A percentile compares a stretch with the other conserved stretches of the same genome.
Evolutionary conservation across 2,888 invertebrate genomes (phyloP).

Genomic region (Drosophila ustulata): DNA sequence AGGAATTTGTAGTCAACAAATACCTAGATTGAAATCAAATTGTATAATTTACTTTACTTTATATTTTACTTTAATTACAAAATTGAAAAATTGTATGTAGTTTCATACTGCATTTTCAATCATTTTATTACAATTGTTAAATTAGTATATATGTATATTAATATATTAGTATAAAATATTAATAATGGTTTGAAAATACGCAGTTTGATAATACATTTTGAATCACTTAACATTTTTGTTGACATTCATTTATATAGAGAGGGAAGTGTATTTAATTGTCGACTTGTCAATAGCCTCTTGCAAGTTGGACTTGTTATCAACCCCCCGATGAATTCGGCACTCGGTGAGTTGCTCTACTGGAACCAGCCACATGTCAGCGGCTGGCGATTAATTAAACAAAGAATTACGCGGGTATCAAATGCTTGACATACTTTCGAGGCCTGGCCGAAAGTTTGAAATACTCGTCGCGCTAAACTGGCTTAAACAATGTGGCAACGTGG

Average conservation of each 20-base stretch:
- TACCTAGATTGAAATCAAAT: too few species aligned
- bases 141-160: too few species aligned
- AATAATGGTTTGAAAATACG: too few species aligned
- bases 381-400: slow-evolving; percentile 77
- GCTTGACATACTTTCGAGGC: slow-evolving; percentile 82
- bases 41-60: too few species aligned
- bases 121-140: too few species aligned
- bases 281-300: background rate
- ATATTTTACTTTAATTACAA: too few species aligned
- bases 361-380: slow-evolving; percentile 78
- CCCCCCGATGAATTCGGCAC: slow-evolving; percentile 53
- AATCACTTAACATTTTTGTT: too few species aligned
- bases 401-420: slow-evolving; percentile 83
- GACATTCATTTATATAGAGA: too few species aligned
- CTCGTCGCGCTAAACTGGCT: slow-evolving; percentile 40
- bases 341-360: slow-evolving; percentile 67
- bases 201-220: too few species aligned
- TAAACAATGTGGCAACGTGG: slow-evolving; percentile 12
- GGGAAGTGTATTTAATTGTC: slow-evolving; percentile 33
- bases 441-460: slow-evolving; percentile 42
- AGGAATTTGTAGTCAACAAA: background rate
- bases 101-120: too few species aligned
- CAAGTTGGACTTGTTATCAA: slow-evolving; percentile 59
- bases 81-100: too few species aligned
- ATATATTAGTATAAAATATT: too few species aligned